Evolutionary conservation across 1,140 invertebrate species (phyloP).

Genomic region (Brachionus calyciflorus): DNA sequence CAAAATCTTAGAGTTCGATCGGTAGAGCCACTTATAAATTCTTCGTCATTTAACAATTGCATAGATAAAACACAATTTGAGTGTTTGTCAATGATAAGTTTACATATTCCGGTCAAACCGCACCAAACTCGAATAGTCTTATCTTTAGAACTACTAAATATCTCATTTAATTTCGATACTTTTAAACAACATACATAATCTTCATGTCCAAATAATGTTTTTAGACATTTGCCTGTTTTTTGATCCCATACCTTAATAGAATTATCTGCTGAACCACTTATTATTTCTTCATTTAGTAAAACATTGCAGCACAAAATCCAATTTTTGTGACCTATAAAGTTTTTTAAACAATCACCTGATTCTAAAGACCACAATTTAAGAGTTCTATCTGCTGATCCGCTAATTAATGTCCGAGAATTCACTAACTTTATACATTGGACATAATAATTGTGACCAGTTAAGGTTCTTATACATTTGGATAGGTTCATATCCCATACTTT

Average conservation of each 20-base stretch:
- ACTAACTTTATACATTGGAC: slow-evolving; percentile 61
- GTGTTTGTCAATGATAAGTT: background rate
- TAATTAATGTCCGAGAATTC: slow-evolving; percentile 70
- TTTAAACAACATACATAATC: background rate
- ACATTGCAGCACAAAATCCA: slow-evolving; percentile 59
- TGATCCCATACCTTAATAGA: slow-evolving; percentile 99
- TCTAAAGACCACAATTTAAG: slow-evolving; percentile 99
- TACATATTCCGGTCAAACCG: background rate
- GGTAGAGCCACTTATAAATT: slow-evolving; percentile 1
- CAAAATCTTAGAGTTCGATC: slow-evolving; percentile 11
- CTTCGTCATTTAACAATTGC: background rate
- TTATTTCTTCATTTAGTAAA: slow-evolving; percentile 55
- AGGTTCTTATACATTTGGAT: slow-evolving; percentile 78
- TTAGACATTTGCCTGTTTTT: slow-evolving; percentile 85
- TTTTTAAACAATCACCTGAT: slow-evolving; percentile 99
- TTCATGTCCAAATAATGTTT: background rate
- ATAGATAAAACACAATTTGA: background rate
- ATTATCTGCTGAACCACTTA: slow-evolving; percentile 96
- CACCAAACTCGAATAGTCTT: background rate
- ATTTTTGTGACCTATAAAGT: slow-evolving; percentile 89
- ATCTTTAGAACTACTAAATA: slow-evolving; percentile 6
- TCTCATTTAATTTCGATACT: background rate
- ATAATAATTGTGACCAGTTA: slow-evolving; percentile 56
- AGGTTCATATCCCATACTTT: slow-evolving; percentile 1
- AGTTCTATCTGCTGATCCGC: slow-evolving; percentile 75